Base-by-base conservation (phyloP, 1,140 invertebrate genomes). In the Reticulitermes speratus region DNA sequence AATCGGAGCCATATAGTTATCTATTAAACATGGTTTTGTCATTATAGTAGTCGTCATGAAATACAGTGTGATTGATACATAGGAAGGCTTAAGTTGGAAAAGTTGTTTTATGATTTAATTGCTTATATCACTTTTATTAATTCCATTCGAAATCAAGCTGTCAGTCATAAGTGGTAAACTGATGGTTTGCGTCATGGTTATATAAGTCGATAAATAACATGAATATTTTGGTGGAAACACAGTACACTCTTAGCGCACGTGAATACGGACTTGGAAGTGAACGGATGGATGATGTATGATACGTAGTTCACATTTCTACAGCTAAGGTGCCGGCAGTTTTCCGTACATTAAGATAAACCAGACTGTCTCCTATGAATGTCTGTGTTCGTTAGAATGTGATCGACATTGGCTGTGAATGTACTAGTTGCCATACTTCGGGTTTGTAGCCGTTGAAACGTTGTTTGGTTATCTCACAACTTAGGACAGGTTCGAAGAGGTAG, bases 261-360 rank as follows among this genome's bases (percentile, higher is more conserved):
- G 25, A 11, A 30, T 75, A 30, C n/a, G 65, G n/a, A 30, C n/a
- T 75, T 75, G 6, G n/a, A 19, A 25, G 59, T 25, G n/a, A 75
- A 75, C n/a, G 65, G 14, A 8, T 75, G 12, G 38, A 9, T 84
- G 83, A 59, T 84, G n/a, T 84, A 84, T 84, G n/a, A 59, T 65
- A 21, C 30, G 38, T 25, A 85, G 21, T 75, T 59, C 65, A 69
- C 30, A 55, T 59, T 85, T 85, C 65, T 48, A 21, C 32, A 44
- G 38, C 25, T 32, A n/a, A 59, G 81, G 85, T 85, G 85, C 6
- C 6, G 85, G 30, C 65, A 75, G 65, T 69, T 19, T 85, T 32
- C n/a, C 11, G 65, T 52, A 25, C 65, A 81, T 85, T 85, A 85
- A 85, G 85, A 85, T 85, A 85, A 75, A 25, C 16, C n/a, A 30